Conservation (phyloP, 1,140 invertebrate genomes). For the Drosophila nannoptera region DNA sequence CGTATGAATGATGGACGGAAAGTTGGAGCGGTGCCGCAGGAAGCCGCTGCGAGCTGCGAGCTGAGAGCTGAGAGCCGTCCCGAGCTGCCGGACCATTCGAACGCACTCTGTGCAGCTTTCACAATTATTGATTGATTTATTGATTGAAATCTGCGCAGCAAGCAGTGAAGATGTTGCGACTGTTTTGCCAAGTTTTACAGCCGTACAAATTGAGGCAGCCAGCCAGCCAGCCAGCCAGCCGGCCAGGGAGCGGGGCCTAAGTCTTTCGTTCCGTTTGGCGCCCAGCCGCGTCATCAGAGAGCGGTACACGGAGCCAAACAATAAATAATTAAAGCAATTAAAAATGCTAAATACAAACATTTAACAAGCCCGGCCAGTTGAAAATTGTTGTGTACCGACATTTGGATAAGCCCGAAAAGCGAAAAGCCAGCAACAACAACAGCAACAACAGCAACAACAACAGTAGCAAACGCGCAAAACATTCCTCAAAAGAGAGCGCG, state of each 20-base stretch:
- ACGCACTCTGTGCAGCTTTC: conserved; percentile 64
- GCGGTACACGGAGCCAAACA: conserved; percentile 53
- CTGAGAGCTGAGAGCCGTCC: background rate
- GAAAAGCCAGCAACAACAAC: conserved; percentile 33
- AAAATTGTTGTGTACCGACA: conserved; percentile 44
- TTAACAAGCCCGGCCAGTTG: conserved; percentile 74
- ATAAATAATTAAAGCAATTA: conserved; percentile 78
- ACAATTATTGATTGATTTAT: conserved; percentile 77
- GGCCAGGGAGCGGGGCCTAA: conserved; percentile 74
- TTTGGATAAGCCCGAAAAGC: conserved; percentile 35
- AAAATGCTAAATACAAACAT: conserved; percentile 77
- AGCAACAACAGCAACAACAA: conserved; percentile 22
- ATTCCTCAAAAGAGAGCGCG: conserved; percentile 5
- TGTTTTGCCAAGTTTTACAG: conserved; percentile 41
- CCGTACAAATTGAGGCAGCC: conserved; percentile 46
- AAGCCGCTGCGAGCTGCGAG: conserved; percentile 4
- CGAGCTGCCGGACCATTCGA: conserved; percentile 12
- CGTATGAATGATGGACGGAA: conserved; percentile 72
- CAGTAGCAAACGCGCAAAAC: background rate
- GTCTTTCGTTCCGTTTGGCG: conserved; percentile 63
- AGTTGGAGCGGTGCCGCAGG: conserved; percentile 15
- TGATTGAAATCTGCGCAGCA: conserved; percentile 67
- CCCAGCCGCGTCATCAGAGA: conserved; percentile 40
- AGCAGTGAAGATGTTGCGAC: conserved; percentile 39
- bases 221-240: no score